Evolutionary conservation across 2,888 invertebrate species (phyloP).

Genomic region (Loripinus fragilis): DNA sequence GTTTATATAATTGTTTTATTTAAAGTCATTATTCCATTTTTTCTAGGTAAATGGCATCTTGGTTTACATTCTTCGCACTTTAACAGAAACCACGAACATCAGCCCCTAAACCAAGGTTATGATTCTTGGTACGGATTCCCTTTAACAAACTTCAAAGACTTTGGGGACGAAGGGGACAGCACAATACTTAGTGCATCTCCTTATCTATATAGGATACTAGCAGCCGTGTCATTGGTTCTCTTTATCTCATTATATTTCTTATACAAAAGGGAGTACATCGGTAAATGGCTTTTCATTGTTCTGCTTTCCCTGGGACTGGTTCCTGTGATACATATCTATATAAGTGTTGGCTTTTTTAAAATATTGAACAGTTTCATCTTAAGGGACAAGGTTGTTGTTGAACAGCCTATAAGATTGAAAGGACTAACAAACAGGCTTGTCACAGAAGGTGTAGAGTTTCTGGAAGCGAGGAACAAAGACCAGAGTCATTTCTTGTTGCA

Average conservation of each 20-base stretch:
- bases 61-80: conserved; percentile 77
- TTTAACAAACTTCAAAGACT: conserved; percentile 76
- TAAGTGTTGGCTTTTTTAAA: no score
- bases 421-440: conserved; percentile 77
- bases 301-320: no score
- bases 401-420: conserved; percentile 83
- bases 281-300: no score
- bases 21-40: conserved; percentile 78
- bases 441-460: conserved; percentile 62
- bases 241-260: no score
- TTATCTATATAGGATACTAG: neutral
- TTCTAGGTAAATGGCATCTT: conserved; percentile 84
- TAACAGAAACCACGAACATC: conserved; percentile 73
- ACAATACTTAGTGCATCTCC: conserved; percentile 39
- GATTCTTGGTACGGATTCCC: conserved; percentile 82
- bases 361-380: conserved; percentile 76
- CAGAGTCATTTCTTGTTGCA: conserved; percentile 83
- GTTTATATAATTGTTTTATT: no score
- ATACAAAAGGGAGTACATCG: no score
- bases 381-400: conserved; percentile 82
- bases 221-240: no score
- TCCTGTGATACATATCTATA: no score
- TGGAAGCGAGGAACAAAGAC: conserved; percentile 62
- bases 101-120: conserved; percentile 82
- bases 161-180: conserved; percentile 34